Base-by-base conservation (phyloP, 2,888 invertebrate species). In the Orthosia gothica region DNA sequence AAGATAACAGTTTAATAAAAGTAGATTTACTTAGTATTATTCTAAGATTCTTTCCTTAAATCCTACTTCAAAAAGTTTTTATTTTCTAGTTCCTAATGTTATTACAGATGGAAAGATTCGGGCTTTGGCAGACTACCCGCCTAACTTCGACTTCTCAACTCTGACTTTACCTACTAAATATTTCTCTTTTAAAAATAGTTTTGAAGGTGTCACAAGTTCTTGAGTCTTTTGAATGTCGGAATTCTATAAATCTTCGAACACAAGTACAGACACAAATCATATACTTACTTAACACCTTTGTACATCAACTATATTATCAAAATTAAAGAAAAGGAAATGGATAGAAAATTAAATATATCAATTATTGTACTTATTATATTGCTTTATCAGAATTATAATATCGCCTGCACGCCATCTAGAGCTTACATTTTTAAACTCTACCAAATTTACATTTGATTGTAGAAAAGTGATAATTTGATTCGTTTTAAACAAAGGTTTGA, bases 111-210 rank as follows among this genome's bases (percentile, higher is more conserved):
- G 52, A 59, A 66, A 58, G 79, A 82, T 66, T 54, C 18, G n/a
- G 16, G 45, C 50, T 64, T 67, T 40, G 23, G 55, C 57, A 11
- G 23, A 58, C 65, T 77, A n/a, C 15, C 50, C 50, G 32, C 12
- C 79, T 79, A 72, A 72, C 73, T 80, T 83, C 15, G 50, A 13
- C 26, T 18, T 59, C 45, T 50, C 20, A 67, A 83, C 79, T 83
- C 20, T 70, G 55, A 64, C 63, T 71, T 79, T 50, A 67, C 79
- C 66, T 79, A 55, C 79, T 79, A 79, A 71, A 79, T 63, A 67
- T 78, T 79, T 71, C 83, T 58, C 83, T 82, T 79, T 79, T 78
- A 23, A 66, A 82, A 79, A 61, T 79, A 61, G 82, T 68, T 76
- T 20, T 40, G 40, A 45, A 65, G 20, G 49, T 78, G 47, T 81